These are phyloP conservation scores for Proisotoma minuta DNA, from an alignment of 2,888 invertebrate genomes.

Conservation along the genomic window DNA sequence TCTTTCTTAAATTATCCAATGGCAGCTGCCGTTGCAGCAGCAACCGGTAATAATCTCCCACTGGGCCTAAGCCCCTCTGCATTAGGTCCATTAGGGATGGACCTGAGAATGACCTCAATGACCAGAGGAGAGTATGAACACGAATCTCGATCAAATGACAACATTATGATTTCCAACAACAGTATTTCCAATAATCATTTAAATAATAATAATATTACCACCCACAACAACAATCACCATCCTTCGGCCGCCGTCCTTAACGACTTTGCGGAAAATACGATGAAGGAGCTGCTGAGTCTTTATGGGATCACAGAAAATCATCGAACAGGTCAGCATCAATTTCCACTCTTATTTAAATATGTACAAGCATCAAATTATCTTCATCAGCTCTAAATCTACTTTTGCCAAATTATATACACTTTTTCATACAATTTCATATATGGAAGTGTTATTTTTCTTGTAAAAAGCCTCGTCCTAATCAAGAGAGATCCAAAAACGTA, in stretches of 20 bases:
- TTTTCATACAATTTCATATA: neutral
- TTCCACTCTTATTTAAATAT: too few species aligned
- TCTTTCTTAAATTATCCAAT: constrained; percentile 30
- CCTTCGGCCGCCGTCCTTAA: constrained; percentile 23
- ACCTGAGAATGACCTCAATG: constrained; percentile 21
- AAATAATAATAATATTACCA: constrained; percentile 19
- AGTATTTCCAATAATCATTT: constrained; percentile 12
- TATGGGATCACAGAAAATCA: constrained; percentile 46
- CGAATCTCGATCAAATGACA: constrained; percentile 29
- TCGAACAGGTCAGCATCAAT: constrained; percentile 41
- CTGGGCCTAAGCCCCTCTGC: neutral
- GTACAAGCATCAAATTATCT: too few species aligned
- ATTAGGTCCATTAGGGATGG: constrained; percentile 29
- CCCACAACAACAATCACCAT: constrained; percentile 20
- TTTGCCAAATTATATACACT: neutral
- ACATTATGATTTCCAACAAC: constrained; percentile 24
- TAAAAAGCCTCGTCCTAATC: neutral
- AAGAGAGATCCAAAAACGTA: too few species aligned
- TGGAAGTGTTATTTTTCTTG: neutral
- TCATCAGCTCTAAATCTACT: too few species aligned
- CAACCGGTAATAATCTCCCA: constrained; percentile 26
- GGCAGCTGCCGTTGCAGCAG: constrained; percentile 32
- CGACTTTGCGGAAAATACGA: constrained; percentile 45
- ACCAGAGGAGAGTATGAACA: constrained; percentile 16
- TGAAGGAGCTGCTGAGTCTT: constrained; percentile 46